Evolutionary conservation across 2,888 invertebrate species (phyloP), one percentile per base, ranked within the genome.

Genomic region (Drosophila bunnanda): DNA sequence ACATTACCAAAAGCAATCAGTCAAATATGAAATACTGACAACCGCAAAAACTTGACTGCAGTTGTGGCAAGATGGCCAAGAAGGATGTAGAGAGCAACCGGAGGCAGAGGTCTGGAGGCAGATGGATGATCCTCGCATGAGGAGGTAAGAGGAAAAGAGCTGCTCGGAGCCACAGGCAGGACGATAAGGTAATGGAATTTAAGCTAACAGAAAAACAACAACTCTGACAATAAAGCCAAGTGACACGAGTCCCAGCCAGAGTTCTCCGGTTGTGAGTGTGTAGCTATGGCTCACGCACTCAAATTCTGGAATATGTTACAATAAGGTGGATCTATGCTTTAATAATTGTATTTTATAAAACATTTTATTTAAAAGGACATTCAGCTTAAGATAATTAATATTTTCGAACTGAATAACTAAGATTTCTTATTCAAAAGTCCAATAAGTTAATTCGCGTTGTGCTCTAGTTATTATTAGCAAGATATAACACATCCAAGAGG

Each of bases 11-110:
- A 76, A 75, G 85, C 89, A 86, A 89, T 89, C 85, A 89, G 78
- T 86, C 89, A 86, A 87, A 86, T 84, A 80, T 87, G 87, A 78
- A 89, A 84, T 76, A 75, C 80, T 74, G 80, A 74, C 77, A 84
- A 52, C 79, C 81, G 56, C 89, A 84, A 80, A 66, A 69, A 82
- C 81, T 75, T 76, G 78, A 75, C 78, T 72, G 73, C 72, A 66
- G 64, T 62, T 55, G 54, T 25, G 54, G 43, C 54, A 20, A 39
- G 69, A 50, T 22, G 50, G 67, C 56, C 61, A 53, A 20, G 67
- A 56, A 58, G 70, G 68, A 69, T 67, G 56, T 43, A 36, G 62
- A 61, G 58, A 60, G 48, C n/a, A 30, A 32, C 17, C 8, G 17
- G 30, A 22, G 17, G 5, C 34, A 28, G 48, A 10, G 15, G 25